Conservation (phyloP, 2,888 invertebrate genomes). For the Pogonocherus hispidulus region DNA sequence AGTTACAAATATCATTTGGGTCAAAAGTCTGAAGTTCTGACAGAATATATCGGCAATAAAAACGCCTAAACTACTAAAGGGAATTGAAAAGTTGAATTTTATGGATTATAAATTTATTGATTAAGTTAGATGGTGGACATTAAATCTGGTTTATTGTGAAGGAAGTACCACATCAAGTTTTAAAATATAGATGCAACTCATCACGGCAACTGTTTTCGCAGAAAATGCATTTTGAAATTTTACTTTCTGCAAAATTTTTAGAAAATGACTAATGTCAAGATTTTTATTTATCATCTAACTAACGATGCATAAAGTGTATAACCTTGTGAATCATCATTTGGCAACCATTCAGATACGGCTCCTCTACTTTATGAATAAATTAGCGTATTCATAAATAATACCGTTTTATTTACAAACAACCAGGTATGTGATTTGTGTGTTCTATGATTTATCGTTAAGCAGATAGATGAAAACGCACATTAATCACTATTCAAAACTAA, state of each 20-base stretch:
- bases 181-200: no score
- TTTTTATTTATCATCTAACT: neutral
- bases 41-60: no score
- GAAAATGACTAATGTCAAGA: neutral
- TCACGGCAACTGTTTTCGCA: neutral
- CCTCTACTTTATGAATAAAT: neutral
- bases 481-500: neutral
- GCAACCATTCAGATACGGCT: neutral
- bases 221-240: neutral
- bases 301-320: neutral
- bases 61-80: no score
- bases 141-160: no score
- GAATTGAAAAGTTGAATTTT: no score
- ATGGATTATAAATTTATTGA: no score
- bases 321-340: slow-evolving; percentile 8
- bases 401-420: neutral
- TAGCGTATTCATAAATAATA: neutral
- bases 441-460: neutral
- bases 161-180: no score
- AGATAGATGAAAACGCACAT: neutral
- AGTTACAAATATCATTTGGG: no score
- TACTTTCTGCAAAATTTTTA: neutral
- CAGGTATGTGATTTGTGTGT: neutral
- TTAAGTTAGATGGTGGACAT: no score
- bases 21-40: no score